Evolutionary conservation across 2,113 vertebrate genomes (phyloP), one percentile per base, ranked within the genome.

Genomic region (Regulus satrapa): DNA sequence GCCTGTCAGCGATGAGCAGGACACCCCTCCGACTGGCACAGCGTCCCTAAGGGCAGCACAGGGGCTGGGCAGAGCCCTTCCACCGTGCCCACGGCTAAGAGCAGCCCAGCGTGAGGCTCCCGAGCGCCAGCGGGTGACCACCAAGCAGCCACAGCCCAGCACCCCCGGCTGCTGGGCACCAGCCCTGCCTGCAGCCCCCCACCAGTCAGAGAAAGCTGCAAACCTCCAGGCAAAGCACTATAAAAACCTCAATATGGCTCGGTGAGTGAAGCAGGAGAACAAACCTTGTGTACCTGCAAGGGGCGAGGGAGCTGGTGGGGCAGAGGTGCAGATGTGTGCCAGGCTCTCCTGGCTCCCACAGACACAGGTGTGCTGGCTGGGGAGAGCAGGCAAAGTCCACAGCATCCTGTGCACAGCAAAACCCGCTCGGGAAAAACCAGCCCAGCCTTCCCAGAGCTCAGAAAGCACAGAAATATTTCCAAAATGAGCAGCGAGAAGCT

Each of bases 101-200:
- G 9, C 34, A 9, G 1, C 10, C 45, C 63, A 6, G 55, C 0
- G 1, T 1, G 38, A 38, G 49, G 66, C 28, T 62, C 8, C 75
- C 0, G 18, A 23, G 34, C 1, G 20, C 6, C 43, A n/a, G 14
- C 4, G 1, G 56, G 18, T 12, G 3, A 18, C 2, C 52, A 23
- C 28, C 8, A 2, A 36, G 43, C 3, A 49, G 64, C 21, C 24
- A 18, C 14, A 23, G 38, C 4, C 12, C 6, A 1, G 72, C 63
- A 36, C 25, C 34, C 21, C 0, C 1, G 41, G 36, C 24, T 63
- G 66, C 38, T 1, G 5, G 14, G 20, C 19, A 54, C 18, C 56
- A 84, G 76, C 36, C n/a, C 58, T 76, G 58, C 46, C 68, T 26
- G 28, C 66, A 20, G 1, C 10, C 6, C 7, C 32, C 69, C 31